Evolutionary conservation across 1,140 invertebrate species (phyloP), one percentile per base, ranked within the genome.

Genomic region (Gerris buenoi): DNA sequence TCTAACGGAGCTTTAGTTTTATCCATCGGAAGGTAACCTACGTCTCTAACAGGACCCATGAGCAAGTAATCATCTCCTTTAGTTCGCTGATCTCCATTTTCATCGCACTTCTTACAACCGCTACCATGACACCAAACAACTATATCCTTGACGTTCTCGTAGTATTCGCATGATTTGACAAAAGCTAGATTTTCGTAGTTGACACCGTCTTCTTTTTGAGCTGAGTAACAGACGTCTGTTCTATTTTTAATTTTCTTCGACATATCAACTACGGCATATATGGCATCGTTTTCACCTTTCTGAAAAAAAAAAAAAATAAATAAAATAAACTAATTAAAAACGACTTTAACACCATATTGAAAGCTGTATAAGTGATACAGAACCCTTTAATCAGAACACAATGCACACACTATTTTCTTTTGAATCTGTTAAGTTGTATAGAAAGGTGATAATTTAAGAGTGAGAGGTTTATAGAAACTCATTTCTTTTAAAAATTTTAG

Each of bases 161-260:
- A 89, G 69, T 88, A 81, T 73, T 88, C 84, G 27, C 89, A 76
- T 0, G 86, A 89, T 69, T 88, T 81, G 68, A 86, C 86, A 76
- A 90, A 89, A 71, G 87, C 84, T 71, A 89, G 81, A 73, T 90
- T 90, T 70, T 83, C 87, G 74, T 90, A 90, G 76, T 88, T 86
- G 2, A 67, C 33, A 22, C 57, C 27, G 2, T 62, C 14, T 27
- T 15, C 15, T 74, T 75, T 57, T 71, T 70, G 14, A 46, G 65
- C 57, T 56, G 65, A 18, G 25, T 57, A 27, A n/a, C n/a, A n/a
- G n/a, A n/a, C n/a, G 61, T 60, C 56, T 74, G 73, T 69, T 77
- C 79, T 74, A 77, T 77, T 71, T 78, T 84, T 85, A 2, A 83
- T 84, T 74, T 85, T 84, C 73, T 84, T 85, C 25, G 81, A 79